phyloP scores from a whole-genome alignment of 1,140 invertebrate species.

The Bombyx mandarina region DNA sequence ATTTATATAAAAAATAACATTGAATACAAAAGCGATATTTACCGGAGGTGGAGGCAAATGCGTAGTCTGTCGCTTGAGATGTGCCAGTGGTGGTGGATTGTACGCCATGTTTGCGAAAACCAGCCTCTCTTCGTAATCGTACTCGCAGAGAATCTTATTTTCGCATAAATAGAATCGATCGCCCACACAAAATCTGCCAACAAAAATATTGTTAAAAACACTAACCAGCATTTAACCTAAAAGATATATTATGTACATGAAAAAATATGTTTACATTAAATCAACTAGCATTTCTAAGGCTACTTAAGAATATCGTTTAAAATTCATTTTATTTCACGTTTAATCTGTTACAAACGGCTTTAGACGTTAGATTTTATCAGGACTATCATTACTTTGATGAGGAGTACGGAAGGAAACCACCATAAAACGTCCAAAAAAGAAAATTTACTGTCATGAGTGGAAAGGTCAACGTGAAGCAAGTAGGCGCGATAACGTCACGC shows the following conservation, averaged over 20 bases:
- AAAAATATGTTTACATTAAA: too few species aligned
- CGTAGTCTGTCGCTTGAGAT: constrained; percentile 88
- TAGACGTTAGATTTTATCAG: constrained; percentile 15
- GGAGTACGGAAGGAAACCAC: constrained; percentile 19
- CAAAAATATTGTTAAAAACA: constrained; percentile 6
- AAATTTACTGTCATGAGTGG: constrained; percentile 61
- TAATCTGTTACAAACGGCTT: constrained; percentile 1
- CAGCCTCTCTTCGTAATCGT: constrained; percentile 94
- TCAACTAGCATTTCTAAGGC: too few species aligned
- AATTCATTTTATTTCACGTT: constrained; percentile 8
- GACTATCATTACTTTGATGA: constrained; percentile 23
- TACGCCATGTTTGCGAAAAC: constrained; percentile 93
- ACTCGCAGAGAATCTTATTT: constrained; percentile 97
- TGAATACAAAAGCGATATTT: constrained; percentile 14
- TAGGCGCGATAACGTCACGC: constrained; percentile 61
- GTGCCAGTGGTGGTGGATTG: constrained; percentile 87
- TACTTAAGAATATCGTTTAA: constrained; percentile 1
- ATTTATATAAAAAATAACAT: constrained; percentile 1
- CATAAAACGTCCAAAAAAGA: constrained; percentile 54
- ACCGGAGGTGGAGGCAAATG: constrained; percentile 64
- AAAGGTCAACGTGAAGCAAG: constrained; percentile 53
- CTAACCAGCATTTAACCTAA: not conserved
- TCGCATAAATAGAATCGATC: constrained; percentile 97
- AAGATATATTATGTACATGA: too few species aligned
- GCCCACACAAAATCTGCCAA: constrained; percentile 93